Percentiles rank a stretch among this genome's conserved stretches.
Evolutionary conservation across 2,888 invertebrate genomes (phyloP).

Genomic region (Tetragnatha montana): DNA sequence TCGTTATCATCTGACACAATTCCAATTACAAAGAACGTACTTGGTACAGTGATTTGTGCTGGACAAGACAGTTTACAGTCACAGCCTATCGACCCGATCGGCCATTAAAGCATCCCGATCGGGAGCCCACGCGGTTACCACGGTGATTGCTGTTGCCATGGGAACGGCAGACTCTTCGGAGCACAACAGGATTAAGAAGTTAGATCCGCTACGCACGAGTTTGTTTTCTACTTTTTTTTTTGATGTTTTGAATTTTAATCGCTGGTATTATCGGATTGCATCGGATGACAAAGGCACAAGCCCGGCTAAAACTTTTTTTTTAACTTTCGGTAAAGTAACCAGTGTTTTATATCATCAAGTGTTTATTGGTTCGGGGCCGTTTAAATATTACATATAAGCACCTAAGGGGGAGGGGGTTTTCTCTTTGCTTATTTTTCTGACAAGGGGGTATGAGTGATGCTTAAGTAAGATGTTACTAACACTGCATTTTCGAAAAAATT

Average conservation of each 20-base stretch:
- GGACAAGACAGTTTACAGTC: constrained; percentile 41
- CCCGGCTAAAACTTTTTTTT: too few relatives aligned
- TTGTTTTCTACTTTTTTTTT: constrained; percentile 25
- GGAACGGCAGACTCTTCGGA: constrained; percentile 35
- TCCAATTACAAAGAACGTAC: not conserved
- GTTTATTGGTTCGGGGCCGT: too few relatives aligned
- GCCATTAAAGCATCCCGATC: constrained; percentile 41
- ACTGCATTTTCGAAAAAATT: too few relatives aligned
- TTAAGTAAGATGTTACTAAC: too few relatives aligned
- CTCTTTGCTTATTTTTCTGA: too few relatives aligned
- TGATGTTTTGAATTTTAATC: constrained; percentile 12
- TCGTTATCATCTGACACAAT: not conserved
- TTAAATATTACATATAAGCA: too few relatives aligned
- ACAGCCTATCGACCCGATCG: constrained; percentile 60
- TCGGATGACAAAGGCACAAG: not conserved
- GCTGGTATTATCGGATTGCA: not conserved
- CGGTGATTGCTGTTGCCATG: constrained; percentile 31
- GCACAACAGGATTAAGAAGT: constrained; percentile 41
- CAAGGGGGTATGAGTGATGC: too few relatives aligned
- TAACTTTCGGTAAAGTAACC: too few relatives aligned
- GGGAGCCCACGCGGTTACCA: constrained; percentile 55
- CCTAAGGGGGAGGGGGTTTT: too few relatives aligned
- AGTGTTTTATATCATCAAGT: too few relatives aligned
- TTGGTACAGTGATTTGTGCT: constrained; percentile 37
- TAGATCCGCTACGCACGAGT: constrained; percentile 6